Evolutionary conservation across 37 sponge, comb jelly and placozoan species (phyloP).

Genomic region (Spongilla lacustris): DNA sequence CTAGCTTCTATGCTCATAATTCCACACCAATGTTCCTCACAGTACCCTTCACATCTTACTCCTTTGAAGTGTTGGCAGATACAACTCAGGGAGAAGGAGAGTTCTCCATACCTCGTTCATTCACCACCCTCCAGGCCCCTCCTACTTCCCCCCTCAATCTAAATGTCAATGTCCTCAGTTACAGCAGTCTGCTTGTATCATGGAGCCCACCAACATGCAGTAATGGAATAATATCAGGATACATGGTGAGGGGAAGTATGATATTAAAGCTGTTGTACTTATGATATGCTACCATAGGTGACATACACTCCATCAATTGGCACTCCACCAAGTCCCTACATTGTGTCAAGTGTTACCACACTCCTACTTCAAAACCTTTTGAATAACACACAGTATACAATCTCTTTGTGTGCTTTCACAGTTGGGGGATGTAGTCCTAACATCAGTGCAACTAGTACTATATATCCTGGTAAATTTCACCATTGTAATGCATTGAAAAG

Average conservation of each 20-base stretch:
- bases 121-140: neutral
- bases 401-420: neutral
- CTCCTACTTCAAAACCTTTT: neutral
- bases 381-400: neutral
- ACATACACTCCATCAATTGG: neutral
- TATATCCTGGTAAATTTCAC: neutral
- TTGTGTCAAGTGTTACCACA: neutral
- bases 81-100: neutral
- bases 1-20: neutral
- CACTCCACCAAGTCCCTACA: neutral
- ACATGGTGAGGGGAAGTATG: neutral
- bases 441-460: neutral
- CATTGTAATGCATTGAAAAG: too few relatives aligned
- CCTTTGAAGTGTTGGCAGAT: neutral
- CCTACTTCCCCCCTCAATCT: neutral
- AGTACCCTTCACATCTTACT: neutral
- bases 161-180: neutral
- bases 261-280: neutral
- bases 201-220: neutral
- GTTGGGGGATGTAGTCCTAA: neutral
- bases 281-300: neutral
- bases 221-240: neutral
- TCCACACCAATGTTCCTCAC: neutral
- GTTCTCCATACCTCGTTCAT: neutral
- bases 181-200: neutral